A percentile compares a stretch with the other conserved stretches of the same genome.
phyloP scores from a whole-genome alignment of 53 echinoderm and acorn worm genomes.

The Astropecten irregularis region DNA sequence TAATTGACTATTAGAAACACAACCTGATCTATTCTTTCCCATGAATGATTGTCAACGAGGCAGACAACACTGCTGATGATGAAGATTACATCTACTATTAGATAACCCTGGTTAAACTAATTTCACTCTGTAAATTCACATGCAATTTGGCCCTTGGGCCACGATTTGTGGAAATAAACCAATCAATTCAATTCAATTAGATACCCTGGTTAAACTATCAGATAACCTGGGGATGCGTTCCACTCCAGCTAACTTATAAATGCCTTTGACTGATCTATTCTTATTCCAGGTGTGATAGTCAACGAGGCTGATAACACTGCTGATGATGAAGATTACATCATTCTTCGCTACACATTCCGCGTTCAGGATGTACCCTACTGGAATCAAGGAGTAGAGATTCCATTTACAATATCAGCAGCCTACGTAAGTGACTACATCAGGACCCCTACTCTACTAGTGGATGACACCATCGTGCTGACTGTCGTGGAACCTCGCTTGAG shows the following conservation, averaged over 20 bases:
- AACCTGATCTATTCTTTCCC: no score
- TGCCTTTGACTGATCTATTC: no score
- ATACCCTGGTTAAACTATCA: no score
- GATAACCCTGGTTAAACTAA: no score
- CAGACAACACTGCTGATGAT: conserved; percentile 62
- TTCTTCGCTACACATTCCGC: conserved; percentile 52
- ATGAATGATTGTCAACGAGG: conserved; percentile 78
- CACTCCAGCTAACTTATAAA: no score
- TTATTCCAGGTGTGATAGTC: conserved; percentile 63
- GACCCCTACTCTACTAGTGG: conserved; percentile 31
- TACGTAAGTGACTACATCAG: conserved; percentile 69
- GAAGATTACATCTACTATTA: conserved; percentile 47
- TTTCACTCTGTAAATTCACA: no score
- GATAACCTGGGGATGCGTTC: no score
- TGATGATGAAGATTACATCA: conserved; percentile 54
- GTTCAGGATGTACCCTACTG: conserved; percentile 67
- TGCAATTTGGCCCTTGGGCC: no score
- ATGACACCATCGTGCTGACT: conserved; percentile 47
- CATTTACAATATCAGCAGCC: conserved; percentile 60
- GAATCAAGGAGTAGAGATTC: conserved; percentile 53
- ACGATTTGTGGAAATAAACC: no score
- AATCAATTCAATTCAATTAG: no score
- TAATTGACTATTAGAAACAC: no score
- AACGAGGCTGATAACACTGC: conserved; percentile 77
- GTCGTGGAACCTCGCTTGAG: conserved; percentile 75